Evolutionary conservation across 2,113 vertebrate genomes (phyloP).

Genomic region (Recurvirostra avosetta): DNA sequence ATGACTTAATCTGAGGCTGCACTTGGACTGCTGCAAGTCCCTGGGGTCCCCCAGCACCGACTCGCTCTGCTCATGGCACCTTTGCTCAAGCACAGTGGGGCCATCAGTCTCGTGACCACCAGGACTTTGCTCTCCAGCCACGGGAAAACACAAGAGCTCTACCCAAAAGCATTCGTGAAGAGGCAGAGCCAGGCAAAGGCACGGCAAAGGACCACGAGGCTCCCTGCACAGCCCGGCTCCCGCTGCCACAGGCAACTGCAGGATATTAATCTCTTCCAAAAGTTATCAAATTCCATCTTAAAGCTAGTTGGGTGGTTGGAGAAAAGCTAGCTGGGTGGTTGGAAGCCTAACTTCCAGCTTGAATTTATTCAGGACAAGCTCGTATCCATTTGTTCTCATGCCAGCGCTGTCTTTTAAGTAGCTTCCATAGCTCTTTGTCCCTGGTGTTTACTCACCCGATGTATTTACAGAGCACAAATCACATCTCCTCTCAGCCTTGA

Average conservation of each 20-base stretch:
- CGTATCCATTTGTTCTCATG: background rate
- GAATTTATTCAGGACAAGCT: background rate
- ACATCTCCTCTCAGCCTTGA: background rate
- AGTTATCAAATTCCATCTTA: background rate
- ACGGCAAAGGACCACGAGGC: background rate
- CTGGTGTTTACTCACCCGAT: background rate
- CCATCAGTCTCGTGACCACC: background rate
- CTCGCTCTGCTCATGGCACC: background rate
- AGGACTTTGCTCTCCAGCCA: background rate
- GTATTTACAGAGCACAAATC: background rate
- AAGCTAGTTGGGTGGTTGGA: background rate
- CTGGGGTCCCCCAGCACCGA: background rate
- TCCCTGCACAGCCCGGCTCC: background rate
- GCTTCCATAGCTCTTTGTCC: conserved; percentile 4
- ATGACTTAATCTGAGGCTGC: background rate
- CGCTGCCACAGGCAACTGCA: background rate
- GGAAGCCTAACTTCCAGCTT: background rate
- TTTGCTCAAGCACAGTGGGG: background rate
- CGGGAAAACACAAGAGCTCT: background rate
- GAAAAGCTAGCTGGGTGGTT: background rate
- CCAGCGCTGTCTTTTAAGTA: background rate
- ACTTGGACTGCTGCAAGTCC: background rate
- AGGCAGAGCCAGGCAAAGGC: background rate
- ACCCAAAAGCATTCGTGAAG: background rate
- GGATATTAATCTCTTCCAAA: background rate